These are phyloP conservation scores for Lasioglossum albipes DNA, from an alignment of 1,140 invertebrate species.

Conservation along the genomic window DNA sequence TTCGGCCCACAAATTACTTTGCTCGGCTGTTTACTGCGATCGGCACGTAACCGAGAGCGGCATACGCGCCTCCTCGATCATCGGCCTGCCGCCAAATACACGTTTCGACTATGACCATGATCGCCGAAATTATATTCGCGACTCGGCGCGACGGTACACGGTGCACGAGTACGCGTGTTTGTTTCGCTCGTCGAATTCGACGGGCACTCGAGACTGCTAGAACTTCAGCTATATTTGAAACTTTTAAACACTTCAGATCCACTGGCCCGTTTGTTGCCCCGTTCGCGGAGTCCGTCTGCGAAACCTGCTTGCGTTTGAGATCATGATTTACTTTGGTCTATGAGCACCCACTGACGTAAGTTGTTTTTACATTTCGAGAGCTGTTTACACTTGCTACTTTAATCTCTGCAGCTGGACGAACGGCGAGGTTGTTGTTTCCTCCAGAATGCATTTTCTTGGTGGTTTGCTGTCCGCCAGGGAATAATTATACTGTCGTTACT, in stretches of 20 bases:
- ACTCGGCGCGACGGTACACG: not conserved
- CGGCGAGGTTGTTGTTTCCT: too few species aligned
- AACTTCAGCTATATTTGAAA: constrained; percentile 1
- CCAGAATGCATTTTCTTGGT: too few species aligned
- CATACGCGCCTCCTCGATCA: constrained; percentile 52
- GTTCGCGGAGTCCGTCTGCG: too few species aligned
- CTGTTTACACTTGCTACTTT: too few species aligned
- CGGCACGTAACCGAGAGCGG: constrained; percentile 55
- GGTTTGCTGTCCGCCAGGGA: too few species aligned
- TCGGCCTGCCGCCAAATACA: not conserved
- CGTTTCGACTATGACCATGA: too few species aligned
- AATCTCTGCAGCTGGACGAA: too few species aligned
- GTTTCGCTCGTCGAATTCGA: not conserved
- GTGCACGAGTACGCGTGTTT: not conserved
- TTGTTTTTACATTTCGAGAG: too few species aligned
- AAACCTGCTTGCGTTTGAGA: too few species aligned
- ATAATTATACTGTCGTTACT: too few species aligned
- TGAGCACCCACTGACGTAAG: too few species aligned
- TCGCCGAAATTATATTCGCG: not conserved
- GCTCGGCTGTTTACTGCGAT: constrained; percentile 60
- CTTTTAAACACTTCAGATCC: not conserved
- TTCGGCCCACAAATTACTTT: constrained; percentile 52
- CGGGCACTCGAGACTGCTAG: not conserved
- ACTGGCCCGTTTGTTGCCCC: not conserved
- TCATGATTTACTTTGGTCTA: too few species aligned